Evolutionary conservation across 2,113 vertebrate species (phyloP).

Genomic region (Empidonax alnorum): DNA sequence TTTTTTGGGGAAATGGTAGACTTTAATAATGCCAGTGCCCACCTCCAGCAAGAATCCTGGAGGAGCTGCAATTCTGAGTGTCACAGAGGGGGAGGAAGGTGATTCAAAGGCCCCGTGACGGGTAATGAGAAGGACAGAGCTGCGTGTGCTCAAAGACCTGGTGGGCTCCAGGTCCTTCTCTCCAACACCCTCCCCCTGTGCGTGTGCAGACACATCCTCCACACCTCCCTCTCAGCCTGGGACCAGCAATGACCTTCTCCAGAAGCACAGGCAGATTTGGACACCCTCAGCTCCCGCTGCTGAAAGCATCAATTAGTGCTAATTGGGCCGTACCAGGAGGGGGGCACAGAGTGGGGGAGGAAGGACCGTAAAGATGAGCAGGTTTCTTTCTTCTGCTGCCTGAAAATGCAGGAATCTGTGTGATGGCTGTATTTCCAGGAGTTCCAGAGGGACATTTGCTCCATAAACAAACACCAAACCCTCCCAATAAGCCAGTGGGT

Average conservation of each 20-base stretch:
- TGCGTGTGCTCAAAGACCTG: not conserved
- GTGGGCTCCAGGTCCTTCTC: not conserved
- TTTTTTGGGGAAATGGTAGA: too few species aligned
- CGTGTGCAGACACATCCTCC: not conserved
- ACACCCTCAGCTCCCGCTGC: not conserved
- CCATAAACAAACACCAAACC: not conserved
- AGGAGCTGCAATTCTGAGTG: not conserved
- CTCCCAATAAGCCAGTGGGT: not conserved
- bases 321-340: not conserved
- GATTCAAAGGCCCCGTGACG: not conserved
- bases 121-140: not conserved
- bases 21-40: not conserved
- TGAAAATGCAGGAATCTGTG: not conserved
- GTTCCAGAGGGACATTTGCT: not conserved
- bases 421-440: not conserved
- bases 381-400: not conserved
- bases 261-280: accelerated
- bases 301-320: not conserved
- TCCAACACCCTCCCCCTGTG: accelerated
- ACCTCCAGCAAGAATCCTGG: not conserved
- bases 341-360: not conserved
- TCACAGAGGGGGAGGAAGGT: not conserved
- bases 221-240: not conserved
- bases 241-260: not conserved
- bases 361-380: not conserved